phyloP scores from a whole-genome alignment of 37 sponge, comb jelly and placozoan genomes.

The Axinella damicornis region DNA sequence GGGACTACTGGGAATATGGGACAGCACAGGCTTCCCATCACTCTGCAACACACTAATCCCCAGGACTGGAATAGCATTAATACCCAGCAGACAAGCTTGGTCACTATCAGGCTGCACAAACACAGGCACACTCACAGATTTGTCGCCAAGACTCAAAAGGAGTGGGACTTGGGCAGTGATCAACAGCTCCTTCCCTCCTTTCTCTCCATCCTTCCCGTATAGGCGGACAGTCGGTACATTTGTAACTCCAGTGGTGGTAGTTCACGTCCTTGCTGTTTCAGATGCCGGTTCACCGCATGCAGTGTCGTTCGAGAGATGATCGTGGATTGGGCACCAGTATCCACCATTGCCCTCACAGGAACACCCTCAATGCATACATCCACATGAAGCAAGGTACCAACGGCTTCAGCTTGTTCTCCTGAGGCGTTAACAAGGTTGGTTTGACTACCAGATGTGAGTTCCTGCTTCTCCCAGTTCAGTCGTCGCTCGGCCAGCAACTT shows the following conservation, averaged over 20 bases:
- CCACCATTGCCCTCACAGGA: too few relatives aligned
- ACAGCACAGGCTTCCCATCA: conserved; percentile 10
- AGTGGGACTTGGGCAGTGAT: conserved; percentile 34
- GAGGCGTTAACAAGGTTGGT: background rate
- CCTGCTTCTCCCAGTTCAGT: background rate
- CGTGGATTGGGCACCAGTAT: conserved; percentile 37
- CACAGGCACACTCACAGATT: conserved; percentile 6
- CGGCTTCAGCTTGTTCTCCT: background rate
- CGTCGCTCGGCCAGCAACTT: background rate
- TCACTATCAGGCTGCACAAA: conserved; percentile 49
- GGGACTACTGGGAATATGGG: background rate
- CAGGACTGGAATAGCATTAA: conserved; percentile 30
- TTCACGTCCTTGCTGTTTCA: background rate
- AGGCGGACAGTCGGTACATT: conserved; percentile 10
- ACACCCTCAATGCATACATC: background rate
- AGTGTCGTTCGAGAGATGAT: conserved; percentile 10
- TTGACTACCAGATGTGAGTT: background rate
- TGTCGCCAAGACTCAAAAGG: background rate
- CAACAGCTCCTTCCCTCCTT: conserved; percentile 19
- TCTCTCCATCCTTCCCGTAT: conserved; percentile 22
- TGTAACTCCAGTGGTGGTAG: background rate
- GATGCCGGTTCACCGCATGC: background rate
- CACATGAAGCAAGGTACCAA: background rate
- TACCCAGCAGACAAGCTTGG: conserved; percentile 17
- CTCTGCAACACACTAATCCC: background rate